Conservation (phyloP, 2,888 invertebrate genomes). For the Aspidiotus rigidus region DNA sequence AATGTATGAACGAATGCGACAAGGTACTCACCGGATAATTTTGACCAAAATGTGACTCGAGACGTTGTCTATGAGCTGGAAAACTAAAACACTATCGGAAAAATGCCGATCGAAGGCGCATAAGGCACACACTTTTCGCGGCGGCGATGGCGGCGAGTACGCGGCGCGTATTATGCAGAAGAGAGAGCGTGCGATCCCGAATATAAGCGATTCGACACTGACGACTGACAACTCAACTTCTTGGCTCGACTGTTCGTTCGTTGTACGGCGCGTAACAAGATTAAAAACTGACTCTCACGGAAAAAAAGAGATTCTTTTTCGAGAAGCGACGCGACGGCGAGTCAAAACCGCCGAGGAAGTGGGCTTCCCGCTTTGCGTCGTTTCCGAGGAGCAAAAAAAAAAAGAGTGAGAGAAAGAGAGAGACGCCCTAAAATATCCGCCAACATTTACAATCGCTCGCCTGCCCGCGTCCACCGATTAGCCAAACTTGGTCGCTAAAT, state of each 20-base stretch:
- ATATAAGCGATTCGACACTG: constrained; percentile 19
- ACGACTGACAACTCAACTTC: constrained; percentile 23
- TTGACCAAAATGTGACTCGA: constrained; percentile 8
- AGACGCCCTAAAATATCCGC: constrained; percentile 26
- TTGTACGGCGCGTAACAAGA: constrained; percentile 13
- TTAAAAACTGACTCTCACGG: neutral
- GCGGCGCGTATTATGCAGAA: constrained; percentile 18
- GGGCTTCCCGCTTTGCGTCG: constrained; percentile 14
- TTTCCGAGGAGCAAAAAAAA: constrained; percentile 15
- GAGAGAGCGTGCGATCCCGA: constrained; percentile 23
- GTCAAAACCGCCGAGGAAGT: constrained; percentile 3
- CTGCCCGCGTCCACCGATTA: constrained; percentile 20
- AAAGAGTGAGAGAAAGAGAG: no score
- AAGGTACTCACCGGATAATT: constrained; percentile 20
- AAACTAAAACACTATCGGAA: neutral
- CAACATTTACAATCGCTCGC: constrained; percentile 19
- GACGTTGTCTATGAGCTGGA: neutral
- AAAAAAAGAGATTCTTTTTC: no score
- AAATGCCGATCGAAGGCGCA: constrained; percentile 25
- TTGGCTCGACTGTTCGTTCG: neutral
- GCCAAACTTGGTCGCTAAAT: constrained; percentile 33
- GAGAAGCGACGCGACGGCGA: neutral
- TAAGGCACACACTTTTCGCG: constrained; percentile 15
- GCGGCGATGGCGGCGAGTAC: neutral
- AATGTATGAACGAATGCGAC: neutral